Conservation (phyloP, 2,888 invertebrate species). For the Polylopha cassiicola region DNA sequence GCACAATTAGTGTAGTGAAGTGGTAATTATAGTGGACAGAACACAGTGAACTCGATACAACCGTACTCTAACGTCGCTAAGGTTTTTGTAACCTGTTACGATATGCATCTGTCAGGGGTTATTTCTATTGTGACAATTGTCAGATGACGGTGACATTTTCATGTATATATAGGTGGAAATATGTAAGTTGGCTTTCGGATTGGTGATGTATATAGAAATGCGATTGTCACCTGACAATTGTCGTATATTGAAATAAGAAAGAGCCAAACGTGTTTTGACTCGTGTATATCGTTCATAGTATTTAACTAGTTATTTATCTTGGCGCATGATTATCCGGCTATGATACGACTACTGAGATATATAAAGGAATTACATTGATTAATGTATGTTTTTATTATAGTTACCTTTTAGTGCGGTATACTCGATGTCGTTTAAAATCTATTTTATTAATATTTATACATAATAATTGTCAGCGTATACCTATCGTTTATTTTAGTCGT, state of each 20-base stretch:
- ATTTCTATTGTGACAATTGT: too few relatives aligned
- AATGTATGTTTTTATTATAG: constrained; percentile 46
- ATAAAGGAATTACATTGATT: constrained; percentile 54
- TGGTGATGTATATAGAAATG: too few relatives aligned
- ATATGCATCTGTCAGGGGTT: constrained; percentile 18
- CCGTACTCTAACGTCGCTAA: constrained; percentile 14
- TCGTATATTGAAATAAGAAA: too few relatives aligned
- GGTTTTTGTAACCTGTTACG: constrained; percentile 8
- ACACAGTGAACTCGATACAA: background rate
- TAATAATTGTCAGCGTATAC: constrained; percentile 23
- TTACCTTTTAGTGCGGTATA: constrained; percentile 51
- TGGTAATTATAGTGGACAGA: constrained; percentile 33
- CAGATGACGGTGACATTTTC: too few relatives aligned
- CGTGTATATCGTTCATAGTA: too few relatives aligned
- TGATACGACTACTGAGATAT: constrained; percentile 45
- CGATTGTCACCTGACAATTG: too few relatives aligned
- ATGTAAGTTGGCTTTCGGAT: too few relatives aligned
- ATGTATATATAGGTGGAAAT: too few relatives aligned
- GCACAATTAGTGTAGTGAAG: constrained; percentile 51
- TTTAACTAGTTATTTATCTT: too few relatives aligned
- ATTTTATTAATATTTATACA: constrained; percentile 52
- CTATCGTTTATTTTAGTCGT: constrained; percentile 25
- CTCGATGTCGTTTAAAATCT: constrained; percentile 46
- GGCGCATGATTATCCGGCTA: constrained; percentile 44
- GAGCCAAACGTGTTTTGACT: too few relatives aligned